Evolutionary conservation across 1,140 invertebrate genomes (phyloP), one percentile per base, ranked within the genome.

Genomic region (Hylaeus anthracinus): DNA sequence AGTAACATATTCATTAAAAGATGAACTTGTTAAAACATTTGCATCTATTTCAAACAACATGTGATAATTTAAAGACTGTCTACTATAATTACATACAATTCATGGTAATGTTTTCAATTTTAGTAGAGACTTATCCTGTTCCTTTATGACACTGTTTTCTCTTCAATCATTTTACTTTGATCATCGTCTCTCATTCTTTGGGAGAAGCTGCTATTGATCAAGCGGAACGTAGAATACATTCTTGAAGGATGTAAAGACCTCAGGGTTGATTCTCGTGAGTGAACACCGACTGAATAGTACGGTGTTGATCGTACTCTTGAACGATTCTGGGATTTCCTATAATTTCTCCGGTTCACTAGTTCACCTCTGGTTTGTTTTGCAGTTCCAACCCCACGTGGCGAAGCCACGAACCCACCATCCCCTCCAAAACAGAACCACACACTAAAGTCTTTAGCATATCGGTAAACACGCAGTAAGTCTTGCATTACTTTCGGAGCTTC

Each of bases 401-500:
- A 89, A 89, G 88, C 88, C 88, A 91, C 89, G 86, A 89, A 88
- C 85, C 88, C 87, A 87, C 87, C 88, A 86, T 88, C 84, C 77
- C 89, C 89, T 89, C 89, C 81, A 87, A 90, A 90, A 92, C 86
- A 84, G 85, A 90, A 92, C 89, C 86, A 90, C 87, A 85, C 80
- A 92, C 85, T 92, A 92, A 91, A 89, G 83, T 92, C 89, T 92
- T 92, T 92, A 92, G 90, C 87, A 89, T 92, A 89, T 88, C 90
- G 82, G 86, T 90, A 88, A 89, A 90, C 86, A 86, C 90, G 86
- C 89, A 92, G 91, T 93, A 92, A 93, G 90, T 92, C 81, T 89
- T 72, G 61, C 26, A 71, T 26, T 26, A 55, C 9, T 53, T 26
- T 43, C 67, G 72, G 72, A 66, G 39, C 61, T 72, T 76, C n/a